Evolutionary conservation across 2,797 vertebrate species (phyloP), one percentile per base, ranked within the genome.

Genomic region (Cynodonichthys magdalenae): DNA sequence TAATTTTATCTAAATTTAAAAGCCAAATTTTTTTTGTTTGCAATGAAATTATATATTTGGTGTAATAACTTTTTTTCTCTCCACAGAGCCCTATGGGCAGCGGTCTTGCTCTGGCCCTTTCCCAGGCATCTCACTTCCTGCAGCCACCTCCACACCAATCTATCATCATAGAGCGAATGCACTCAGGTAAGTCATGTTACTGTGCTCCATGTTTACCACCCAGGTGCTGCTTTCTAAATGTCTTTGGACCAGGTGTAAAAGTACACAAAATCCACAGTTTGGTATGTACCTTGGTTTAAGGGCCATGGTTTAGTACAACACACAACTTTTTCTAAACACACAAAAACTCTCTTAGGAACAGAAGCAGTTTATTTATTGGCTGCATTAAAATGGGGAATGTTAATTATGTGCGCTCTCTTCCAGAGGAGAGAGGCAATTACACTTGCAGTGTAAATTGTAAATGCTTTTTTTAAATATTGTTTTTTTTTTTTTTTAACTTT

Each of bases 101-200:
- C 39, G 97, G 97, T 60, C 89, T 99, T 73, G 97, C 96, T 36
- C 85, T 99, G 89, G 97, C 97, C 79, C 97, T 99, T 89, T 99
- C 98, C 85, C 98, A 99, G 67, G 98, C 98, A 9, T 99, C 98
- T 59, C 97, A 99, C 91, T 98, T 99, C 85, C 94, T 99, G 78
- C 98, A 99, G 73, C 96, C 98, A 76, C 97, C 98, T 19, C 97
- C 98, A 82, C 96, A 99, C 88, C 98, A 99, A 89, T 99, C 98
- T 76, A 99, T 99, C 90, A 99, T 99, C 89, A 99, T 99, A 69
- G 98, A 99, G 71, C 92, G 98, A 82, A 99, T 99, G 98, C 98
- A 99, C 83, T 99, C 98, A 84, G 98, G 98, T 99, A 84, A 1
- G 77, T 71, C 44, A 20, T 9, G 1, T 36, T 7, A 6, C n/a